These are phyloP conservation scores for Drosophila tsacasi DNA, from an alignment of 1,140 invertebrate genomes.

Conservation along the genomic window DNA sequence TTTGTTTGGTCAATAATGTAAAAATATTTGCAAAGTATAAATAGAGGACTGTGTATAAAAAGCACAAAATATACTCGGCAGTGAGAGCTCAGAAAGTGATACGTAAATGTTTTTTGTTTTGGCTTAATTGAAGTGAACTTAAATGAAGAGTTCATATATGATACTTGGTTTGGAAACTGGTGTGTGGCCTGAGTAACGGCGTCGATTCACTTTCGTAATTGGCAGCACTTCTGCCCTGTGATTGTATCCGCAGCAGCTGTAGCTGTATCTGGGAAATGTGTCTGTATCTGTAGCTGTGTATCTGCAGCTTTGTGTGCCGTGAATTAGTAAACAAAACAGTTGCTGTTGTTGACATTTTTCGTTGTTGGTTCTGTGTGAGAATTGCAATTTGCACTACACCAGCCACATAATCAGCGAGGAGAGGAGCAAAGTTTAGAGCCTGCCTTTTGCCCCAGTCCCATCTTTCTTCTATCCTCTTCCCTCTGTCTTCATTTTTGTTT, in stretches of 20 bases:
- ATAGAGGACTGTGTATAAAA: neutral
- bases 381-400: slow-evolving; percentile 56
- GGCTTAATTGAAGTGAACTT: slow-evolving; percentile 1
- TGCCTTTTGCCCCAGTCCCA: neutral
- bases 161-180: neutral
- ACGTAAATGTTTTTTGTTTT: neutral
- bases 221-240: slow-evolving; percentile 27
- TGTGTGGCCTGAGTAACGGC: slow-evolving; percentile 18
- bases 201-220: slow-evolving; percentile 36
- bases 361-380: slow-evolving; percentile 33
- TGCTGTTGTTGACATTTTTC: slow-evolving; percentile 69
- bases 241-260: slow-evolving; percentile 12
- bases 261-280: neutral
- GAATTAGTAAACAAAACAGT: slow-evolving; percentile 78
- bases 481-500: neutral
- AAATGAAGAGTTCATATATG: slow-evolving; percentile 15
- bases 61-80: neutral
- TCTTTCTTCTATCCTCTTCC: neutral
- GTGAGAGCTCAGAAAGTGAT: neutral
- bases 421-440: slow-evolving; percentile 35
- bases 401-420: slow-evolving; percentile 14
- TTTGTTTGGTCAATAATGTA: neutral
- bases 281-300: slow-evolving; percentile 13
- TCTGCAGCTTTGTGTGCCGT: slow-evolving; percentile 22
- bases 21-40: slow-evolving; percentile 4